Conservation (phyloP, 2,113 vertebrate genomes). For the Geococcyx californianus region DNA sequence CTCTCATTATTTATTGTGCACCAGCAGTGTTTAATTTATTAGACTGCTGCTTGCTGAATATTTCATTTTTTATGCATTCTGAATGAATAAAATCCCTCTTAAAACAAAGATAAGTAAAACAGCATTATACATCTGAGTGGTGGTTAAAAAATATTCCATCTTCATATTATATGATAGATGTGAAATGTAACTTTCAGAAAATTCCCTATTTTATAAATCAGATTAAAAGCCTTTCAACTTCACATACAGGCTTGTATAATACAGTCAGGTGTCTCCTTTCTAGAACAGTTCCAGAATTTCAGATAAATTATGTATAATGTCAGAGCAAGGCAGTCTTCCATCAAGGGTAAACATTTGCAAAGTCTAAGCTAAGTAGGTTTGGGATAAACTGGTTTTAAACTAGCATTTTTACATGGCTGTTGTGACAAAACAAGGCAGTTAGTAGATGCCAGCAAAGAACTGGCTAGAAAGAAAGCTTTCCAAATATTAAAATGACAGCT, state of each 20-base stretch:
- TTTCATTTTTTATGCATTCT: background rate
- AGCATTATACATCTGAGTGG: background rate
- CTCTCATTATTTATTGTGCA: background rate
- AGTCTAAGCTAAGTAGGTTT: background rate
- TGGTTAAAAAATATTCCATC: background rate
- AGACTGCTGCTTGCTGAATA: background rate
- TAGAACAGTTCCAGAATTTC: background rate
- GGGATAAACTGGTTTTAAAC: background rate
- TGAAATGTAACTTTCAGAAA: background rate
- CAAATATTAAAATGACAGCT: background rate
- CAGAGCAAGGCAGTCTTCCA: background rate
- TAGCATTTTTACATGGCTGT: background rate
- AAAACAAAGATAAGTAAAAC: background rate
- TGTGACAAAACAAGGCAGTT: background rate
- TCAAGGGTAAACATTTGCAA: background rate
- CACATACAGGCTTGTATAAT: background rate
- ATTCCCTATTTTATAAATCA: background rate
- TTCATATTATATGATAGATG: background rate
- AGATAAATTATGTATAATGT: background rate
- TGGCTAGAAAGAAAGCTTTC: slow-evolving; percentile 14
- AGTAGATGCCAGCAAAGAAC: background rate
- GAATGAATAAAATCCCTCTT: background rate
- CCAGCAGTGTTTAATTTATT: background rate
- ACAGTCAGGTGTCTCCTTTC: background rate
- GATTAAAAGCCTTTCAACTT: background rate